These are phyloP conservation scores for Donacobius atricapilla DNA, from an alignment of 2,113 vertebrate species.

Conservation along the genomic window DNA sequence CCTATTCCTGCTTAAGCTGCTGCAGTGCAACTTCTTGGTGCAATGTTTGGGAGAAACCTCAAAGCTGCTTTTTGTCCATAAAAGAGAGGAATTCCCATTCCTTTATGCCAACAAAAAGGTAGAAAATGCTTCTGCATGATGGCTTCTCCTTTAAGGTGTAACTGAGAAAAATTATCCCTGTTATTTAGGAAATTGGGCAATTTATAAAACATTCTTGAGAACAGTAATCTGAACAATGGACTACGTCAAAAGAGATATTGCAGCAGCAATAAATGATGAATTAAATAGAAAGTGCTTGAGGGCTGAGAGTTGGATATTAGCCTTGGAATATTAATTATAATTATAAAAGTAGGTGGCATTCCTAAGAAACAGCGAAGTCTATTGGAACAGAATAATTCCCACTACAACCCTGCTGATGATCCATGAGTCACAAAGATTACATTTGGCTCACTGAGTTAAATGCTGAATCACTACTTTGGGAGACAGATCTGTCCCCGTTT, in stretches of 20 bases:
- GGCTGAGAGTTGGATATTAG: background rate
- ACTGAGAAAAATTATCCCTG: background rate
- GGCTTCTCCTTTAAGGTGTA: background rate
- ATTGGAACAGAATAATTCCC: background rate
- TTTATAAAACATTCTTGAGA: background rate
- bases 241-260: background rate
- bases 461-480: background rate
- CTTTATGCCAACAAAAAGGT: background rate
- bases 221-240: background rate
- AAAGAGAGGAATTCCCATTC: background rate
- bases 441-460: background rate
- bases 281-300: slow-evolving; percentile 22
- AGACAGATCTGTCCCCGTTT: background rate
- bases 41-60: background rate
- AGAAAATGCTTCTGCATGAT: background rate
- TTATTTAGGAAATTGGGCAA: background rate
- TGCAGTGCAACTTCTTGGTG: background rate
- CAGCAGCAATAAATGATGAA: background rate
- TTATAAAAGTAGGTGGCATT: background rate
- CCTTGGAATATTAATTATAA: slow-evolving; percentile 40
- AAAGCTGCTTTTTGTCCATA: background rate
- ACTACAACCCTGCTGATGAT: background rate
- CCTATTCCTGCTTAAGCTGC: background rate
- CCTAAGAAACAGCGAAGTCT: background rate
- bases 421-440: slow-evolving; percentile 16